phyloP scores from a whole-genome alignment of 2,113 vertebrate species.

The Pipra filicauda region DNA sequence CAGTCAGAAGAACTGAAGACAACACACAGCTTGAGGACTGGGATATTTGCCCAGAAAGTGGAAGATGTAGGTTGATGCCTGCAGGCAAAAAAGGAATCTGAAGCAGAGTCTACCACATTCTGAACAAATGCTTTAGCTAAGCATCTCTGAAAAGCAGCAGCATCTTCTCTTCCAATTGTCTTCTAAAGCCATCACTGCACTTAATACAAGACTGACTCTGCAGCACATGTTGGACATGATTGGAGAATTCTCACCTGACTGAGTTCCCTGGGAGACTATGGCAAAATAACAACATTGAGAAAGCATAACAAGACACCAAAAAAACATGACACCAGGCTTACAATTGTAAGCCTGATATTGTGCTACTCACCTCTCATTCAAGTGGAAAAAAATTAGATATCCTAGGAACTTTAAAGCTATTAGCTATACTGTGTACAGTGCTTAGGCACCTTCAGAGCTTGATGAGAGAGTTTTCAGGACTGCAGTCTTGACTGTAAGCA shows the following conservation, averaged over 20 bases:
- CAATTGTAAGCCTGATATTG: not conserved
- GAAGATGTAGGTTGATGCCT: conserved; percentile 34
- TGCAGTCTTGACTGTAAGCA: not conserved
- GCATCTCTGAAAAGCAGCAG: not conserved
- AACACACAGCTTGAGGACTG: not conserved
- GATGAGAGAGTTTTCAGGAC: not conserved
- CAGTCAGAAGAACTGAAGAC: conserved; percentile 23
- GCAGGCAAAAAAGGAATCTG: conserved; percentile 12
- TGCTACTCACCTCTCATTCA: not conserved
- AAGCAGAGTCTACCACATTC: conserved; percentile 40
- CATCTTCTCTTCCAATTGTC: not conserved
- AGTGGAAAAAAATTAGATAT: not conserved
- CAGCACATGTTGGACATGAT: fast-evolving
- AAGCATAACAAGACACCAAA: not conserved
- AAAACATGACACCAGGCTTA: not conserved
- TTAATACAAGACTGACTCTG: not conserved
- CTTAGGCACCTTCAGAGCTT: not conserved
- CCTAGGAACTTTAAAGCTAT: not conserved
- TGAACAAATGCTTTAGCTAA: conserved; percentile 11
- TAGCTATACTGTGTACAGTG: not conserved
- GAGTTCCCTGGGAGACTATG: not conserved
- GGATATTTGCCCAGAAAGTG: not conserved
- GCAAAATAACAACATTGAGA: not conserved
- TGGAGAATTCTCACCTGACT: not conserved
- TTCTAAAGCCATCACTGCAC: not conserved